phyloP scores from a whole-genome alignment of 2,888 invertebrate genomes.

The Agrotis segetum region DNA sequence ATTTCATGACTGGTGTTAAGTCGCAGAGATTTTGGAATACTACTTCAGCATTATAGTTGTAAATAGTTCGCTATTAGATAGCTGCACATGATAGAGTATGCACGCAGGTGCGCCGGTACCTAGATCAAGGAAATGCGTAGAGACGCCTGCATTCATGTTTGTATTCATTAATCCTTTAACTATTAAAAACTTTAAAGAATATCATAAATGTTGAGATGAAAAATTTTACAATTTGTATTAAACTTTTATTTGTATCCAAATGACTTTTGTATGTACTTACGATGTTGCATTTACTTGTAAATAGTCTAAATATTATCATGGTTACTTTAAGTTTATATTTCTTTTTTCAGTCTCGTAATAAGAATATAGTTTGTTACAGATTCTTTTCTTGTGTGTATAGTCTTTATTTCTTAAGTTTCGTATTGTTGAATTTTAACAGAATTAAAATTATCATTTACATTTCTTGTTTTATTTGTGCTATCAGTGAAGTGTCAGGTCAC shows the following conservation, averaged over 20 bases:
- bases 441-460: conserved; percentile 81
- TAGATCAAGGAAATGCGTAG: conserved; percentile 44
- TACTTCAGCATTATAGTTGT: conserved; percentile 61
- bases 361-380: conserved; percentile 71
- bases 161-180: conserved; percentile 49
- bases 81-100: conserved; percentile 59
- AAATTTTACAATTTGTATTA: conserved; percentile 48
- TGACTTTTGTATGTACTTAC: conserved; percentile 60
- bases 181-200: conserved; percentile 45
- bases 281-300: conserved; percentile 64
- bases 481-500: conserved; percentile 19
- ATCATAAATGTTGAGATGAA: conserved; percentile 37
- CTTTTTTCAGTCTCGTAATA: conserved; percentile 49
- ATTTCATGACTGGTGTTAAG: conserved; percentile 49
- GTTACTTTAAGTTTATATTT: conserved; percentile 47
- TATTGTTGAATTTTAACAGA: conserved; percentile 90
- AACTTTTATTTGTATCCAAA: conserved; percentile 44
- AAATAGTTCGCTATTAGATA: conserved; percentile 63
- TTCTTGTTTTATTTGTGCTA: conserved; percentile 52
- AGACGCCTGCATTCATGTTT: conserved; percentile 55
- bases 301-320: conserved; percentile 50
- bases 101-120: conserved; percentile 46
- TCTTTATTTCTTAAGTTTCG: conserved; percentile 83
- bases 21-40: conserved; percentile 48
- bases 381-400: conserved; percentile 82